phyloP scores from a whole-genome alignment of 1,140 invertebrate genomes.

The Episyrphus balteatus region DNA sequence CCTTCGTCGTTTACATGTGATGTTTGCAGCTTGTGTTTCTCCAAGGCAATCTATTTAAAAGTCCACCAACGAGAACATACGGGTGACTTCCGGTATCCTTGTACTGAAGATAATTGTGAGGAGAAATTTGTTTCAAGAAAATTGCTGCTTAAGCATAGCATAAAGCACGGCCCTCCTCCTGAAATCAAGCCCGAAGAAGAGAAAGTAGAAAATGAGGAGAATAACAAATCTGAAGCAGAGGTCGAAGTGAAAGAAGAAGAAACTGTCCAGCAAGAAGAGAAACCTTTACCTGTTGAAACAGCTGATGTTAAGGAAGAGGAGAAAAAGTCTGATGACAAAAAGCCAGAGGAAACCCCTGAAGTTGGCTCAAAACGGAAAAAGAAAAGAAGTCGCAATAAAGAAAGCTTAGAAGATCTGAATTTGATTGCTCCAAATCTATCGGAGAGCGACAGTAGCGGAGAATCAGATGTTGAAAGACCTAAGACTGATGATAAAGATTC shows the following conservation, averaged over 20 bases:
- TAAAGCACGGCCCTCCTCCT: conserved; percentile 33
- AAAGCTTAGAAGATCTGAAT: conserved; percentile 47
- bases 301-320: conserved; percentile 29
- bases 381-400: conserved; percentile 47
- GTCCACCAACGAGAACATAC: conserved; percentile 71
- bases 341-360: conserved; percentile 14
- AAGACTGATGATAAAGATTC: conserved; percentile 1
- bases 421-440: conserved; percentile 69
- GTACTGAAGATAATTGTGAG: conserved; percentile 52
- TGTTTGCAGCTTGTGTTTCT: conserved; percentile 62
- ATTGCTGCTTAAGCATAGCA: conserved; percentile 56
- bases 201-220: conserved; percentile 2
- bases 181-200: conserved; percentile 16
- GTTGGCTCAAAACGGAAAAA: conserved; percentile 45
- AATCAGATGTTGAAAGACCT: conserved; percentile 50
- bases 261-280: no score
- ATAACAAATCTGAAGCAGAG: conserved; percentile 32
- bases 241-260: no score
- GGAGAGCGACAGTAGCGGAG: conserved; percentile 66
- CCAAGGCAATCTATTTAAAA: conserved; percentile 62
- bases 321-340: conserved; percentile 14
- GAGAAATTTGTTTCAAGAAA: conserved; percentile 74
- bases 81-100: conserved; percentile 57
- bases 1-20: conserved; percentile 65
- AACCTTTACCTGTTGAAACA: neutral